Evolutionary conservation across 2,113 vertebrate genomes (phyloP), one percentile per base, ranked within the genome.

Genomic region (Nansenia antarctica): DNA sequence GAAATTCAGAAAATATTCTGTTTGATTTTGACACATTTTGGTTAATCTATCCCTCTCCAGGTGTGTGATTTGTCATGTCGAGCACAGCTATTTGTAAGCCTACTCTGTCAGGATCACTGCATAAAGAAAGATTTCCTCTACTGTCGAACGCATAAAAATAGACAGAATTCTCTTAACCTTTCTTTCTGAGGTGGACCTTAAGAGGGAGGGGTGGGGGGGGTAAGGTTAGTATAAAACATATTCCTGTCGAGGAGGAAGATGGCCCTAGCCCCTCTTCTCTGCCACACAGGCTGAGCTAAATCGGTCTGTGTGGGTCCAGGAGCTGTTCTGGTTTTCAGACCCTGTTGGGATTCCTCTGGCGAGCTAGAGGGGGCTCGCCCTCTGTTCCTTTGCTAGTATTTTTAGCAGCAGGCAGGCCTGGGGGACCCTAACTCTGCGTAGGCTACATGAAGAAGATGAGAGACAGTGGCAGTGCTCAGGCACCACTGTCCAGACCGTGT

Each of bases 391-490:
- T 62, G 67, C 42, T 67, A 72, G 62, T 91, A 91, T 91, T 87
- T 90, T 88, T 91, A 88, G 89, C 74, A 8, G 2, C 60, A 76
- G 69, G 67, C 69, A 58, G 75, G 81, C 85, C 86, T 82, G 80
- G 84, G 88, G 87, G 86, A n/a, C n/a, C 81, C 84, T 76, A 83
- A 81, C 79, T 81, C n/a, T n/a, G n/a, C n/a, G n/a, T n/a, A n/a
- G n/a, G n/a, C n/a, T n/a, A n/a, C n/a, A n/a, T n/a, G n/a, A n/a
- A n/a, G n/a, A n/a, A n/a, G n/a, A n/a, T n/a, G n/a, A n/a, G n/a
- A n/a, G n/a, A n/a, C n/a, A n/a, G n/a, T n/a, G n/a, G n/a, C n/a
- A n/a, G n/a, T n/a, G n/a, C n/a, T n/a, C n/a, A n/a, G n/a, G n/a
- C n/a, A n/a, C n/a, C n/a, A n/a, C n/a, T n/a, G n/a, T n/a, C n/a